Base-by-base conservation (phyloP, 92 coral and sea anemone species). In the Pocillopora meandrina region DNA sequence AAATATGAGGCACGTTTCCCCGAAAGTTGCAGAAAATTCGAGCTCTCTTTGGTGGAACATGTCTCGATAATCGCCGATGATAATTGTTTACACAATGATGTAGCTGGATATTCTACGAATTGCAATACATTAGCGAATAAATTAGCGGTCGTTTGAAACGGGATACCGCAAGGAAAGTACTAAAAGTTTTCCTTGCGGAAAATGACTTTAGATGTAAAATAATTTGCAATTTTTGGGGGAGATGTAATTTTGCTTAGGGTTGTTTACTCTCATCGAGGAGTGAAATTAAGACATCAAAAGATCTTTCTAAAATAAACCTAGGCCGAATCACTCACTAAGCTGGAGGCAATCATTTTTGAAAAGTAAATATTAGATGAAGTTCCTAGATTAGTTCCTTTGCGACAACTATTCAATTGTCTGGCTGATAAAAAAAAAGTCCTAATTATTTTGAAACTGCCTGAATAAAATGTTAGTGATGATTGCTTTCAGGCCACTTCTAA, bases 201-300 rank as follows among this genome's bases (percentile, higher is more conserved):
- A 33, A 2, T 33, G 72, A 10, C 15, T 67, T 11, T 10, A 67
- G 72, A 42, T 67, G 47, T 6, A 7, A 67, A 6, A 13, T 62
- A 1, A 10, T 5, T 26, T 33, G 49, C 42, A 31, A 1, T 26
- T 59, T 59, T 59, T 59, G 0, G 2, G 3, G 14, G 10, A 0
- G 12, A 59, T 67, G 2, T 5, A 1, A 76, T 60, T 77, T 78
- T 62, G n/a, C 34, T 0, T 17, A 55, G 16, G 16, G 62, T 60
- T 72, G 15, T 82, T 72, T 65, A 58, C 21, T 82, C 49, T 68
- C 61, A 23, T 75, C 13, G 34, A 61, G 60, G 68, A 47, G 10
- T 33, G 9, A 60, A 34, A 10, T 58, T 34, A 35, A 63, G 35
- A 77, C 71, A 62, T 47, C 19, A 31, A 74, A 74, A 49, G 78